These are phyloP conservation scores for Nylanderia fulva DNA, from an alignment of 1,140 invertebrate species.

Conservation along the genomic window DNA sequence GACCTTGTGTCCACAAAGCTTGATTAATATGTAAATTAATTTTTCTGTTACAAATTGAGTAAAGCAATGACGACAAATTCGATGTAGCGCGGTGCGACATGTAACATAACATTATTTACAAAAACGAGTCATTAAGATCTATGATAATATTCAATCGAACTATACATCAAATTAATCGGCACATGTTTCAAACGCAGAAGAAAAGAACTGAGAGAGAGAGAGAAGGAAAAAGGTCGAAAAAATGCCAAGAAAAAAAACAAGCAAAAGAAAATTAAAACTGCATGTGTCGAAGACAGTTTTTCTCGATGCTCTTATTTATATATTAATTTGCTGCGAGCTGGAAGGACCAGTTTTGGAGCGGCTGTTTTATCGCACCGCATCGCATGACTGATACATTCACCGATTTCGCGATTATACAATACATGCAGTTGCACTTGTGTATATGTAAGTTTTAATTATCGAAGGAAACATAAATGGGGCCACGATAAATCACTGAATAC, in stretches of 20 bases:
- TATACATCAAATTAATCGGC: slow-evolving; percentile 61
- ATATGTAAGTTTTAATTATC: slow-evolving; percentile 41
- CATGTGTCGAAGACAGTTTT: slow-evolving; percentile 61
- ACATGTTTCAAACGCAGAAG: slow-evolving; percentile 42
- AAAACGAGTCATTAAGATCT: slow-evolving; percentile 54
- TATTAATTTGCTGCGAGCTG: slow-evolving; percentile 70
- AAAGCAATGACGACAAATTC: slow-evolving; percentile 25
- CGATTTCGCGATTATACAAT: slow-evolving; percentile 52
- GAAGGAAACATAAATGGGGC: neutral
- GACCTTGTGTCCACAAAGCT: neutral
- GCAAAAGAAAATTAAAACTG: slow-evolving; percentile 55
- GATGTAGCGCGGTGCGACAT: slow-evolving; percentile 9
- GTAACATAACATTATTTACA: slow-evolving; percentile 61
- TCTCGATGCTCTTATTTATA: slow-evolving; percentile 71
- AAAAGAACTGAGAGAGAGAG: neutral
- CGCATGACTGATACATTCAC: slow-evolving; percentile 58
- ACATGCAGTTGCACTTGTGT: slow-evolving; percentile 21
- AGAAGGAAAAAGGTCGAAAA: neutral
- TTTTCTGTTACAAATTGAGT: slow-evolving; percentile 20
- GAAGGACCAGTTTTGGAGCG: slow-evolving; percentile 70
- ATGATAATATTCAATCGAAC: slow-evolving; percentile 62
- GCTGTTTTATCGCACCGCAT: slow-evolving; percentile 48
- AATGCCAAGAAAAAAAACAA: slow-evolving; percentile 36
- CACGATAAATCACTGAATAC: neutral
- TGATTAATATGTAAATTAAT: slow-evolving; percentile 50